Base-by-base conservation (phyloP, 2,888 invertebrate species). In the Caenorhabditis wallacei region DNA sequence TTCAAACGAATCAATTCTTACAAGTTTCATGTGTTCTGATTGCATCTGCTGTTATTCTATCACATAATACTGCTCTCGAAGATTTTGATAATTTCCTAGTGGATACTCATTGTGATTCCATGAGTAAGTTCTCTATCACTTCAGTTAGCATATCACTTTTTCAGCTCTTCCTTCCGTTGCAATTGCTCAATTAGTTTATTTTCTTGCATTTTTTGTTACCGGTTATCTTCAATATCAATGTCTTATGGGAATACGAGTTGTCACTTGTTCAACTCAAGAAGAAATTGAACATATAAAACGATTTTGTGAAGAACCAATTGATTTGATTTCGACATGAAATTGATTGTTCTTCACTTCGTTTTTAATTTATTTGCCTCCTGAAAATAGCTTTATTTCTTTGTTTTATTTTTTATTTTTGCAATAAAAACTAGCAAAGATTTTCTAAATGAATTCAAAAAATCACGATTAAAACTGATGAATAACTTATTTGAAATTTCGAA, bases 41-140 rank as follows among this genome's bases (percentile, higher is more conserved):
- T 7, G 53, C 59, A 0, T 72, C 68, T 4, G 61, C 61, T 22
- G 74, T 80, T 16, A 80, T 80, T 16, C 22, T 80, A 8, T 74
- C 72, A n/a, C 80, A 80, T 56, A 80, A 72, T 30, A 61, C 74
- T 4, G 72, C 61, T 18, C 26, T 80, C 0, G 61, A 80, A 20
- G 80, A 80, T 35, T 80, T 61, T 48, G 80, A 80, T 37, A 46
- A 46, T 22, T 80, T 80, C n/a, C 26, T 80, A 2, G 24, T 53
- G 11, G 54, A 48, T 24, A 59, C 80, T 7, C 46, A 54, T 35
- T 80, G 80, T 54, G 80, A 80, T 48, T 80, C 80, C 22, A 80
- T 80, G 80, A 57, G 80, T 80, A 26, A 59, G 43, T 57, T 70
- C 26, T 22, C 16, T 26, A 10, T 18, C 8, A 57, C 0, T 7